Evolutionary conservation across 2,797 vertebrate species (phyloP).

Genomic region (Tarsius wallacei): DNA sequence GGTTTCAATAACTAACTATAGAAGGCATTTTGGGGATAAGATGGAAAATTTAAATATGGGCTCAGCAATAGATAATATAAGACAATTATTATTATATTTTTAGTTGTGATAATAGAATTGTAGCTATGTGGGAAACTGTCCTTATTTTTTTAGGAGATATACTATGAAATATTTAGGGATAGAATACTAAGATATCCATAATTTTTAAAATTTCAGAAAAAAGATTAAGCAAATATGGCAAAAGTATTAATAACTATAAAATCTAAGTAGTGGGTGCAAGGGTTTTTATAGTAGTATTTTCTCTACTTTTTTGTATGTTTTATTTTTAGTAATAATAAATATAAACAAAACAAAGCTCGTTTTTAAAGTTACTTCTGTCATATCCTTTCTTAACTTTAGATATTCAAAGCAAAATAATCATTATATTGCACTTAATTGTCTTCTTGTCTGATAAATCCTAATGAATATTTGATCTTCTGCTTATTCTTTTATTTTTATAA

Average conservation of each 20-base stretch:
- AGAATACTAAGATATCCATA: background rate
- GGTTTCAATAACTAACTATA: background rate
- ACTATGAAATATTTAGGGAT: background rate
- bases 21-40: background rate
- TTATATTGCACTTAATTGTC: background rate
- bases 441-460: background rate
- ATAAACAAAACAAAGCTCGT: background rate
- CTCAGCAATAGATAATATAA: background rate
- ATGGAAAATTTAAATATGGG: slow-evolving; percentile 11
- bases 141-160: background rate
- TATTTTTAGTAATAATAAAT: background rate
- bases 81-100: background rate
- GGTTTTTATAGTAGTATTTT: background rate
- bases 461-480: background rate
- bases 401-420: slow-evolving; percentile 42
- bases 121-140: background rate
- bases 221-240: background rate
- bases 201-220: slow-evolving; percentile 23
- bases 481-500: background rate
- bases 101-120: background rate
- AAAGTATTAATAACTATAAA: slow-evolving; percentile 16
- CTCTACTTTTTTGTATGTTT: background rate
- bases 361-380: background rate
- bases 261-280: background rate
- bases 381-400: background rate